Evolutionary conservation across 2,888 invertebrate species (phyloP), one percentile per base, ranked within the genome.

Genomic region (Drosophila stalkeri): DNA sequence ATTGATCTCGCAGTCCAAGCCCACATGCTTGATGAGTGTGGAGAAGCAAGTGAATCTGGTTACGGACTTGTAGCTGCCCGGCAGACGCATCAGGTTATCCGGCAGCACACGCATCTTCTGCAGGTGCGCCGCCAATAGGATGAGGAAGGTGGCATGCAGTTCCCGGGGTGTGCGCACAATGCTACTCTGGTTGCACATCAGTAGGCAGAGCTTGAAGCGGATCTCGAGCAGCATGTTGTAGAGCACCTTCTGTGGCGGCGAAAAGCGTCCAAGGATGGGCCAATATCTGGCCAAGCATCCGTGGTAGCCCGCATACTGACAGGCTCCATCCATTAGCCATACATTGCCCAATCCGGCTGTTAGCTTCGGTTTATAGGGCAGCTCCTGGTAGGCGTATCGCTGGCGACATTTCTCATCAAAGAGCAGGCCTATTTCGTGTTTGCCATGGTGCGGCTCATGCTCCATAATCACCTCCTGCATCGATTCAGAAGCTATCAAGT

Each of bases 231-330:
- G 60, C 31, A 71, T 67, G n/a, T 68, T 76, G 37, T 81, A 86
- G 2, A 84, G 54, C 37, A 78, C 47, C 46, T 73, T 76, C 20
- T 83, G 83, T 1, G 86, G 73, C 6, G 80, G 64, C 5, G 69
- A 72, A 7, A 81, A 83, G 2, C 64, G 64, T 2, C 84, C 79
- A 2, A n/a, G 8, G 33, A 65, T 63, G 14, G 86, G 73, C 81
- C 83, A 84, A 39, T 65, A 71, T 14, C 83, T 72, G 31, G 78
- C 64, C 27, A 83, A 27, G 18, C 64, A 55, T n/a, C 83, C 79
- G 9, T 64, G 68, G 47, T 83, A 86, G 44, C 83, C 86, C 0
- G 56, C 81, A 52, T 76, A 86, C 12, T 78, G 75, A 39, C 83
- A 83, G 11, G 64, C 37, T 0, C 51, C 78, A 16, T 78, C 68